Evolutionary conservation across 2,113 vertebrate species (phyloP).

Genomic region (Galeopterus variegatus): DNA sequence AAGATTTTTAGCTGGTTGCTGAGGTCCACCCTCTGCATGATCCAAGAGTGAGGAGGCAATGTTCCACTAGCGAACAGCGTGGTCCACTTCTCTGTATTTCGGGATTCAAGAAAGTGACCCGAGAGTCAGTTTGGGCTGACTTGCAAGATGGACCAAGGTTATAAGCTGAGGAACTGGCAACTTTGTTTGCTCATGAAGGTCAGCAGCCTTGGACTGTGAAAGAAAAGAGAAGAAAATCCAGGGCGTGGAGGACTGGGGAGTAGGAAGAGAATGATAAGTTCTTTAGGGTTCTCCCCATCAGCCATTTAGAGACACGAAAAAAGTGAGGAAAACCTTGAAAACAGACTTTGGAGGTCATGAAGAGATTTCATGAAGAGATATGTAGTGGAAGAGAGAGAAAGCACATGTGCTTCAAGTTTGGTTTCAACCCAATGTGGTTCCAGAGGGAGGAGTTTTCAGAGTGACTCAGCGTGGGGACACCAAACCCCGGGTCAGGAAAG

Average conservation of each 20-base stretch:
- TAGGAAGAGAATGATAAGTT: neutral
- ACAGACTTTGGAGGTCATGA: neutral
- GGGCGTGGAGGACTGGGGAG: rapidly evolving
- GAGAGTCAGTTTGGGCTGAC: neutral
- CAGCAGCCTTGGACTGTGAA: neutral
- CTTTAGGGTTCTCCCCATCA: neutral
- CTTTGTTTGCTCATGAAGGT: constrained; percentile 20
- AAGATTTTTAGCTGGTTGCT: neutral
- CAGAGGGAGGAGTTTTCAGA: neutral
- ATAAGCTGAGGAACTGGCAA: constrained; percentile 21
- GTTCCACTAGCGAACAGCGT: neutral
- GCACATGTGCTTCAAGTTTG: neutral
- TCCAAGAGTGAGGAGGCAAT: neutral
- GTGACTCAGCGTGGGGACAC: neutral
- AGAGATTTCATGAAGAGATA: neutral
- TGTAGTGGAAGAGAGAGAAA: neutral
- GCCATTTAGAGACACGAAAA: neutral
- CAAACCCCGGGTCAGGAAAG: neutral
- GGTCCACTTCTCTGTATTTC: neutral
- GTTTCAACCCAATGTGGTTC: neutral
- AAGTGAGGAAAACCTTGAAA: neutral
- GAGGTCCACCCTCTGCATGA: neutral
- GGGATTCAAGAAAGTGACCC: neutral
- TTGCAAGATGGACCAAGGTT: neutral
- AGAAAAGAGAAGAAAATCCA: constrained; percentile 16